Conservation (phyloP, 2,113 vertebrate species). For the Silurus glanis region DNA sequence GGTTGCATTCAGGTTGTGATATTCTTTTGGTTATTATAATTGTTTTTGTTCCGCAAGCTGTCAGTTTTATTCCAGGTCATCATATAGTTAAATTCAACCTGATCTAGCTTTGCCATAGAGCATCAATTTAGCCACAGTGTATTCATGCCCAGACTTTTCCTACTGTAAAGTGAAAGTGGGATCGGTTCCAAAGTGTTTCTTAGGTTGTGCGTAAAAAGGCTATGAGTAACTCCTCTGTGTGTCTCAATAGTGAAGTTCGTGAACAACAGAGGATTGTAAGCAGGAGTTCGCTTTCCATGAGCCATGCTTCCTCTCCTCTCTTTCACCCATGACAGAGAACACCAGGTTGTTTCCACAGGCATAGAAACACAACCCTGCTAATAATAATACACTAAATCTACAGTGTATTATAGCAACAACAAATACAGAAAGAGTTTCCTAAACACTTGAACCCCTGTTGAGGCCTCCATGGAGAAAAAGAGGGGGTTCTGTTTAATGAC, state of each 20-base stretch:
- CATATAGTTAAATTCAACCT: background rate
- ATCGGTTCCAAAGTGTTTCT: conserved; percentile 28
- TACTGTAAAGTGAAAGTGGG: conserved; percentile 32
- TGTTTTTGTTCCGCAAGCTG: background rate
- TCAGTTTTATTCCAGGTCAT: background rate
- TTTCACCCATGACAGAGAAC: conserved; percentile 48
- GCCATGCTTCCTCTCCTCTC: conserved; percentile 44
- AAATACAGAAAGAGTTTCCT: conserved; percentile 49
- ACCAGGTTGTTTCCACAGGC: conserved; percentile 47
- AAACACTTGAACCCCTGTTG: conserved; percentile 50
- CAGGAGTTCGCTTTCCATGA: conserved; percentile 46
- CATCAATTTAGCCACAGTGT: conserved; percentile 11
- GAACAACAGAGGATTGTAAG: conserved; percentile 41
- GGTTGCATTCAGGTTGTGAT: background rate
- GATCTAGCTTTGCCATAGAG: conserved; percentile 5
- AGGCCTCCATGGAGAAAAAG: conserved; percentile 52
- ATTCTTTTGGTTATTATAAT: background rate
- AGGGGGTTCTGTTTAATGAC: conserved; percentile 52
- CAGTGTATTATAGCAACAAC: conserved; percentile 50
- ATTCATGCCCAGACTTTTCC: conserved; percentile 13
- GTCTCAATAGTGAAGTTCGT: conserved; percentile 40
- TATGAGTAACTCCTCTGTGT: conserved; percentile 34
- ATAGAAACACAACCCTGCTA: conserved; percentile 40
- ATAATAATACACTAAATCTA: conserved; percentile 42
- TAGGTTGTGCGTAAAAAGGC: conserved; percentile 23